Conservation (phyloP, 2,113 vertebrate genomes). For the Felis catus region DNA sequence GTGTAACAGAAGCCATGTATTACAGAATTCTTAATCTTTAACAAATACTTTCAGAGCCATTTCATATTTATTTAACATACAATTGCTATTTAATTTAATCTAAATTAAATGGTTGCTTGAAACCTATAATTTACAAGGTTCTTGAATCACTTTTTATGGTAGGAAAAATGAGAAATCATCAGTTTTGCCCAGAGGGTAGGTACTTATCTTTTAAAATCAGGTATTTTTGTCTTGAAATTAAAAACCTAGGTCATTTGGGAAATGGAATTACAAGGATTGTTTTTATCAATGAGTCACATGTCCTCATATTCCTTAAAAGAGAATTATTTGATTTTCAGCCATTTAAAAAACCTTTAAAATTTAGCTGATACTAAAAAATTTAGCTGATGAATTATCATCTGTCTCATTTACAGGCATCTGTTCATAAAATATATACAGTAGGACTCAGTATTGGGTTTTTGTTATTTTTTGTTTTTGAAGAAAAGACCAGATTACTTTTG, state of each 20-base stretch:
- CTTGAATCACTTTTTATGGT: slow-evolving; percentile 70
- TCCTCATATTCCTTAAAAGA: slow-evolving; percentile 67
- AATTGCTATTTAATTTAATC: slow-evolving; percentile 87
- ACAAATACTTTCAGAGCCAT: slow-evolving; percentile 79
- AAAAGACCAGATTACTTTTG: slow-evolving; percentile 81
- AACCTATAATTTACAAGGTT: slow-evolving; percentile 81
- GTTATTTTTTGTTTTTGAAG: slow-evolving; percentile 78
- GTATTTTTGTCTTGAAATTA: slow-evolving; percentile 80
- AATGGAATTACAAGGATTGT: slow-evolving; percentile 73
- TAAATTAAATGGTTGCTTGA: slow-evolving; percentile 84
- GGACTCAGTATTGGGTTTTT: slow-evolving; percentile 68
- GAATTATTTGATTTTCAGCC: slow-evolving; percentile 72
- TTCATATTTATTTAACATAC: slow-evolving; percentile 85
- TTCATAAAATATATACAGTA: slow-evolving; percentile 77
- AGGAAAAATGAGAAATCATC: slow-evolving; percentile 78
- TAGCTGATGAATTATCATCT: slow-evolving; percentile 71
- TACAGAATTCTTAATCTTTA: slow-evolving; percentile 82
- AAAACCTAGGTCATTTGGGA: slow-evolving; percentile 77
- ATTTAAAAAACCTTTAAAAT: slow-evolving; percentile 66
- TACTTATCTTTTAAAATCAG: slow-evolving; percentile 81
- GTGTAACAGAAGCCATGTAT: slow-evolving; percentile 81
- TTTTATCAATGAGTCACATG: slow-evolving; percentile 71
- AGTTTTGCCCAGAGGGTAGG: slow-evolving; percentile 78
- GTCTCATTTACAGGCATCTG: slow-evolving; percentile 68
- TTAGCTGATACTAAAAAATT: slow-evolving; percentile 21